These are phyloP conservation scores for Eristalis arbustorum DNA, from an alignment of 2,888 invertebrate genomes.

Conservation along the genomic window DNA sequence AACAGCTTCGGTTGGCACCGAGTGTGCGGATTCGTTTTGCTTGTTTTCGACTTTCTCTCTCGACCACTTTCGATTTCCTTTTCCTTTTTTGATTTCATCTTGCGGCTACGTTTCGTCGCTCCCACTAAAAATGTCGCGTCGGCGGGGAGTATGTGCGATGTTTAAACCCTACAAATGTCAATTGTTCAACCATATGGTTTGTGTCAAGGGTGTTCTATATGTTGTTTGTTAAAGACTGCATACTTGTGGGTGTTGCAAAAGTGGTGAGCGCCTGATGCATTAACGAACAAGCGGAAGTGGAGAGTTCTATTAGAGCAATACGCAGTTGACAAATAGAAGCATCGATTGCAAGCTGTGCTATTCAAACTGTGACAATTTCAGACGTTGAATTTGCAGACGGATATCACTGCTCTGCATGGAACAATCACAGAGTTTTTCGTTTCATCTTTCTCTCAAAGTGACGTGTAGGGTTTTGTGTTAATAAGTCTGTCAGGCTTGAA, in stretches of 20 bases:
- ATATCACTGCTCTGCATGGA: too few species aligned
- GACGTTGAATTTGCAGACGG: too few species aligned
- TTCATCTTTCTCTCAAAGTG: too few species aligned
- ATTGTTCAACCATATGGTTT: background rate
- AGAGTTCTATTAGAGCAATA: background rate
- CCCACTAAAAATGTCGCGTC: background rate
- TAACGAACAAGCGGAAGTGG: too few species aligned
- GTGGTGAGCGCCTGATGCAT: background rate
- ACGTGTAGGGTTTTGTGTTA: too few species aligned
- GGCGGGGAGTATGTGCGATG: background rate
- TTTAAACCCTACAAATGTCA: slow-evolving; percentile 11
- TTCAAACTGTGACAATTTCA: too few species aligned
- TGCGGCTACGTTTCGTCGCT: background rate
- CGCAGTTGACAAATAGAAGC: background rate
- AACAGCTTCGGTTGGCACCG: background rate
- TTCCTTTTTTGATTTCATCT: background rate
- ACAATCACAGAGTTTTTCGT: too few species aligned
- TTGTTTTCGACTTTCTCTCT: slow-evolving; percentile 6
- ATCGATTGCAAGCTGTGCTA: background rate
- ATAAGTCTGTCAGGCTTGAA: too few species aligned
- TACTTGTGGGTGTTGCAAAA: background rate
- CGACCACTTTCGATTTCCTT: background rate
- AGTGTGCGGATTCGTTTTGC: background rate
- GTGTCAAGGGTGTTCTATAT: background rate
- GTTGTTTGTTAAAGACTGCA: background rate